Percentiles rank a stretch among this genome's conserved stretches.
These are phyloP conservation scores for Nemapogon koenigi DNA, from an alignment of 2,888 invertebrate species.

Conservation along the genomic window DNA sequence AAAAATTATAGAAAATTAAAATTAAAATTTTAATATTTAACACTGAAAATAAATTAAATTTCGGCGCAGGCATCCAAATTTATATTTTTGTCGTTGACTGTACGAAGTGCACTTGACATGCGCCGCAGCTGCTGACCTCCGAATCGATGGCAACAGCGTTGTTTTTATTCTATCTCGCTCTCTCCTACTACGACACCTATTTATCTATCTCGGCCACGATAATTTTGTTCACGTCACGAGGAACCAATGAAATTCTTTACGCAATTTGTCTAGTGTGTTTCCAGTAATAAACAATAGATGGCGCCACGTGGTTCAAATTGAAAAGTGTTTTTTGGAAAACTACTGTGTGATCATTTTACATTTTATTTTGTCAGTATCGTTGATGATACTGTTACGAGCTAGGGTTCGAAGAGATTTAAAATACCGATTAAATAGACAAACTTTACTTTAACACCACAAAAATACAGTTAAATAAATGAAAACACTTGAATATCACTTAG, in stretches of 20 bases:
- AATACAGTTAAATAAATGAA: too few species aligned
- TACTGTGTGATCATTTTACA: too few species aligned
- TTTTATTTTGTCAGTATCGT: too few species aligned
- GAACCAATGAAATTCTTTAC: conserved; percentile 28
- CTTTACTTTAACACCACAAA: too few species aligned
- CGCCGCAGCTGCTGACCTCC: conserved; percentile 42
- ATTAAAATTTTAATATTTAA: not conserved
- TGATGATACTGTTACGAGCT: too few species aligned
- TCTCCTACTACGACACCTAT: conserved; percentile 17
- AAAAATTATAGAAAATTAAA: too few species aligned
- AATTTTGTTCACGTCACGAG: conserved; percentile 28
- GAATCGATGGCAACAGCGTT: conserved; percentile 51
- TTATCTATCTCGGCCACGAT: conserved; percentile 25
- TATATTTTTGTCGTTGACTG: conserved; percentile 34
- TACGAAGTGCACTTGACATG: conserved; percentile 31
- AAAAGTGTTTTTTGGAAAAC: not conserved
- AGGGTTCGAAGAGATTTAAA: too few species aligned
- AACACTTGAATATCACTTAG: too few species aligned
- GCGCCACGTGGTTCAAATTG: conserved; percentile 23
- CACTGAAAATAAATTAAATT: not conserved
- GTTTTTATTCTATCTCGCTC: conserved; percentile 48
- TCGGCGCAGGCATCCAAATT: conserved; percentile 18
- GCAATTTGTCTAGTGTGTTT: conserved; percentile 24
- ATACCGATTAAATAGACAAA: too few species aligned
- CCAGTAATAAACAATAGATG: conserved; percentile 34